Evolutionary conservation across 2,113 vertebrate species (phyloP).

Genomic region (Asarcornis scutulata): DNA sequence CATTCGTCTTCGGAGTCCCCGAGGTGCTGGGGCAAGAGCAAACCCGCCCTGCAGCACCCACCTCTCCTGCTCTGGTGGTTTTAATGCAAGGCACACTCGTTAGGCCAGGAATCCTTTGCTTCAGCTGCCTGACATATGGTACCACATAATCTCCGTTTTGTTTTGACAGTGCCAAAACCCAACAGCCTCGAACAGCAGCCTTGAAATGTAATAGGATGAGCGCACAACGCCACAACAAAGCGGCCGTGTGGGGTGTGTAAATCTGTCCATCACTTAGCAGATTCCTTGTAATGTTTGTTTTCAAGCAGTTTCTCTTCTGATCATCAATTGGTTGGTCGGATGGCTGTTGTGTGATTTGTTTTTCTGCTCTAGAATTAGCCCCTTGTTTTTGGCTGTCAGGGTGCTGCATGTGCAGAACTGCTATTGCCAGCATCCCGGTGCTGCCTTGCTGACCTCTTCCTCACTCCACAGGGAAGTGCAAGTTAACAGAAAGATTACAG

Average conservation of each 20-base stretch:
- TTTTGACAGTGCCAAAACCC: constrained; percentile 48
- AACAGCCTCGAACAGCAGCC: constrained; percentile 50
- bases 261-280: constrained; percentile 34
- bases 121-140: constrained; percentile 65
- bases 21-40: not conserved
- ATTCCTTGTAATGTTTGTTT: not conserved
- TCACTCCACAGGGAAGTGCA: not conserved
- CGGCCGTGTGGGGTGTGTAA: not conserved
- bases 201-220: constrained; percentile 39
- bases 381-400: not conserved
- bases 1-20: not conserved
- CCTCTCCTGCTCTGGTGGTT: not conserved
- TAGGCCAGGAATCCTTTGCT: constrained; percentile 17
- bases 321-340: not conserved
- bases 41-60: not conserved
- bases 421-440: not conserved
- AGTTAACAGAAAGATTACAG: constrained; percentile 58
- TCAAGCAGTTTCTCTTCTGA: not conserved
- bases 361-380: not conserved
- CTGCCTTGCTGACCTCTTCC: constrained; percentile 20
- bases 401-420: not conserved
- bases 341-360: not conserved
- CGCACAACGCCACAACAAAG: constrained; percentile 29
- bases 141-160: constrained; percentile 19
- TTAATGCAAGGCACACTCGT: not conserved